Conservation (phyloP, 2,113 vertebrate genomes). For the Atractosteus spatula region DNA sequence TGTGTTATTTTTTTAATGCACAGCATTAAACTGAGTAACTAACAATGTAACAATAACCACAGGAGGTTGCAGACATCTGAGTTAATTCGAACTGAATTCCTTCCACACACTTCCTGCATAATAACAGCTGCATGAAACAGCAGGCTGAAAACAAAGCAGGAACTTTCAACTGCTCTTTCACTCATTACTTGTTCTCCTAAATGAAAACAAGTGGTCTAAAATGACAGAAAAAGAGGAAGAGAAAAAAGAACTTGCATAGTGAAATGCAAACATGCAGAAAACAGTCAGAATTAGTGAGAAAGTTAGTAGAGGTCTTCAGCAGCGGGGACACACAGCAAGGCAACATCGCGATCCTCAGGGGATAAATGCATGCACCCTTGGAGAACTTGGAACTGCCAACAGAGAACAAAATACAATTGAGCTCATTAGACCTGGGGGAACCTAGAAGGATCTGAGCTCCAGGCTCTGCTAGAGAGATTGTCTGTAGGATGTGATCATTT, state of each 20-base stretch:
- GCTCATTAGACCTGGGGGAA: background rate
- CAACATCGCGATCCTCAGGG: slow-evolving; percentile 1
- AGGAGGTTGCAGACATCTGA: too few species aligned
- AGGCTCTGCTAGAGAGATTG: background rate
- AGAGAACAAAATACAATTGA: background rate
- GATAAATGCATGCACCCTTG: slow-evolving; percentile 6
- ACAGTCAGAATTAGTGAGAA: slow-evolving; percentile 12
- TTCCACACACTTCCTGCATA: too few species aligned
- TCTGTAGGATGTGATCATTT: too few species aligned
- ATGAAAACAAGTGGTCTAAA: too few species aligned
- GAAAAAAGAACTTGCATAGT: slow-evolving; percentile 1
- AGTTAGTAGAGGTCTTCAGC: slow-evolving; percentile 18
- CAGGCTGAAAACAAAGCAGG: too few species aligned
- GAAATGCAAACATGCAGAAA: background rate
- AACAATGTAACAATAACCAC: too few species aligned
- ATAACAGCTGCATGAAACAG: too few species aligned
- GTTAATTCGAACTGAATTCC: too few species aligned
- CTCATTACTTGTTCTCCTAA: too few species aligned
- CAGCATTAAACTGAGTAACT: background rate
- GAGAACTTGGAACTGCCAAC: background rate
- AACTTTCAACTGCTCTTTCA: too few species aligned
- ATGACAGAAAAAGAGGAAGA: background rate
- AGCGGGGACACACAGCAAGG: slow-evolving; percentile 2
- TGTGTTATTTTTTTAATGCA: too few species aligned
- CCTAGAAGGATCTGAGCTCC: background rate